These are phyloP conservation scores for Hiodon tergisus DNA, from an alignment of 2,113 vertebrate species.

Conservation along the genomic window DNA sequence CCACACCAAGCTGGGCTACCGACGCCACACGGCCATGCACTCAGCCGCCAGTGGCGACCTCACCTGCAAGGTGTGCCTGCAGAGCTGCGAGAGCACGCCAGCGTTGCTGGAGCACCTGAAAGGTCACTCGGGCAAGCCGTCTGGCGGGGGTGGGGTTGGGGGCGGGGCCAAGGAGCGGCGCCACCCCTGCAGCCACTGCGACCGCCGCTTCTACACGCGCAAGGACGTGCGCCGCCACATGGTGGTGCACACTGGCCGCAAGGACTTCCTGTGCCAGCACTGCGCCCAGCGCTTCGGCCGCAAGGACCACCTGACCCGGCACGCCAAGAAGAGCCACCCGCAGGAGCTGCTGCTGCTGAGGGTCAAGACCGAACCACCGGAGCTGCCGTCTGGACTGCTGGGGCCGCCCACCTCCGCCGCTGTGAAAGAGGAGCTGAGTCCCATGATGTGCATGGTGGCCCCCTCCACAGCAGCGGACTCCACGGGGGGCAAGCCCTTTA, in stretches of 20 bases:
- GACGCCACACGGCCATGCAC: slow-evolving; percentile 79
- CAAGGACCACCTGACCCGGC: slow-evolving; percentile 89
- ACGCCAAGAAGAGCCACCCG: slow-evolving; percentile 94
- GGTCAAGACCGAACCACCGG: slow-evolving; percentile 57
- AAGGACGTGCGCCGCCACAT: slow-evolving; percentile 91
- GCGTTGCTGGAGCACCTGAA: slow-evolving; percentile 85
- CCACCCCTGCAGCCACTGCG: slow-evolving; percentile 89
- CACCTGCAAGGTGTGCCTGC: slow-evolving; percentile 80
- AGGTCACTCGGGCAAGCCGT: slow-evolving; percentile 71
- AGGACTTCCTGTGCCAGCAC: slow-evolving; percentile 91
- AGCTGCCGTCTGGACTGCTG: slow-evolving; percentile 62
- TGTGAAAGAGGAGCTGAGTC: slow-evolving; percentile 81
- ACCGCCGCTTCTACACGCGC: slow-evolving; percentile 90
- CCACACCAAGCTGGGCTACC: slow-evolving; percentile 88
- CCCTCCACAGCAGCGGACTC: slow-evolving; percentile 53
- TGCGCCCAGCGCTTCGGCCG: slow-evolving; percentile 91
- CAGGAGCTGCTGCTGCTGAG: slow-evolving; percentile 81
- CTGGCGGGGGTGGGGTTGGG: slow-evolving; percentile 32
- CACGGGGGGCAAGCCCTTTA: slow-evolving; percentile 64
- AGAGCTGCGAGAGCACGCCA: slow-evolving; percentile 76
- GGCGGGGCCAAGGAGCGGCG: slow-evolving; percentile 82
- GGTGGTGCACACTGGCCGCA: slow-evolving; percentile 90
- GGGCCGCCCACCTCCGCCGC: slow-evolving; percentile 56
- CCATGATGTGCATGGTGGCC: slow-evolving; percentile 66
- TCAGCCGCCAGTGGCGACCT: slow-evolving; percentile 66